These are phyloP conservation scores for Acestrorhynchus altus DNA, from an alignment of 2,797 vertebrate genomes.

Conservation along the genomic window DNA sequence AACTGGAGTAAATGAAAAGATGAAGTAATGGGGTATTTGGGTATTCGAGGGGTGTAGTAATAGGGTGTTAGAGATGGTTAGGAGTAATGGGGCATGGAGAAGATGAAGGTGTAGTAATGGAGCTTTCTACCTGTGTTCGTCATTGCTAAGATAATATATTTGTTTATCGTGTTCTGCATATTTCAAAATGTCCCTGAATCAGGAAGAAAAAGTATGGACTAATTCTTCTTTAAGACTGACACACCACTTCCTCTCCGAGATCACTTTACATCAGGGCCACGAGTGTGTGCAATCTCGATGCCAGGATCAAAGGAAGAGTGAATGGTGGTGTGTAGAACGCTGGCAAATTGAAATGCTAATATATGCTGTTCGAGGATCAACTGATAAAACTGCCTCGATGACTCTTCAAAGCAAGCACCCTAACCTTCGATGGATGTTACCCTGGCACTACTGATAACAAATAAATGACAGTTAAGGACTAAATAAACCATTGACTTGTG, in stretches of 20 bases:
- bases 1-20: no score
- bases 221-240: not conserved
- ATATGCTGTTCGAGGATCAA: conserved; percentile 44
- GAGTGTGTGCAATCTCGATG: conserved; percentile 15
- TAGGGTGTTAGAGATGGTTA: no score
- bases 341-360: conserved; percentile 47
- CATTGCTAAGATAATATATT: no score
- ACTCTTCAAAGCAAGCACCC: conserved; percentile 45
- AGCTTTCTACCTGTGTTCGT: no score
- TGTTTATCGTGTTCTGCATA: no score
- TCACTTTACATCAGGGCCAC: conserved; percentile 9
- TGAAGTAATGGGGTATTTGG: no score
- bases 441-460: conserved; percentile 37
- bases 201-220: no score
- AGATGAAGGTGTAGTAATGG: no score
- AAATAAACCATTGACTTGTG: conserved; percentile 21
- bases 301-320: conserved; percentile 32
- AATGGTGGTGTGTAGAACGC: conserved; percentile 23
- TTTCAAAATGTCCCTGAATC: no score
- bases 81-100: no score
- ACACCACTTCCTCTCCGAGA: conserved; percentile 28
- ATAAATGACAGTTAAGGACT: conserved; percentile 19
- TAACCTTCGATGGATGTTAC: conserved; percentile 34
- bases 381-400: conserved; percentile 48
- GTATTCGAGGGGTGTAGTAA: no score